phyloP scores from a whole-genome alignment of 2,113 vertebrate species.

The Centropus unirufus region DNA sequence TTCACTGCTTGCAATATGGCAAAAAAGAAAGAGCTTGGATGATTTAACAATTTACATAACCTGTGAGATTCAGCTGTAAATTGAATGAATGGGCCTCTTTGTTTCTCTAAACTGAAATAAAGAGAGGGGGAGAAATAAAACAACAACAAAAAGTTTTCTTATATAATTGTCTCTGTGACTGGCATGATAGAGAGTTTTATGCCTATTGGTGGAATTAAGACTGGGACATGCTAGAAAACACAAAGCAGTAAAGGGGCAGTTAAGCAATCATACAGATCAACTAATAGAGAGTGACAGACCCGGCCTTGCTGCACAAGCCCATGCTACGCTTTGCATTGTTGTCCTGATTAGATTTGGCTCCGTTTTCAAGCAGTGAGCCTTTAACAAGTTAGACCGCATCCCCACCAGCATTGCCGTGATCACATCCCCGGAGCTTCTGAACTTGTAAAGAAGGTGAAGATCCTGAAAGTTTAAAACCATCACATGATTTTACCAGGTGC shows the following conservation, averaged over 20 bases:
- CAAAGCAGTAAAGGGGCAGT: neutral
- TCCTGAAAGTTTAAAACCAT: accelerated
- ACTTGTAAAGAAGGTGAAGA: neutral
- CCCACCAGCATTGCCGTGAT: neutral
- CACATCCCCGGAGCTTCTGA: neutral
- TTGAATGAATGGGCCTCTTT: slow-evolving; percentile 38
- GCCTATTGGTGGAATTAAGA: slow-evolving; percentile 1
- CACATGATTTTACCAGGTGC: accelerated
- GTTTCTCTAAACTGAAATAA: slow-evolving; percentile 17
- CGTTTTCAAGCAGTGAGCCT: neutral
- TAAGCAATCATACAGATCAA: neutral
- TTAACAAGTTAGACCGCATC: neutral
- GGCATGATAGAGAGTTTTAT: slow-evolving; percentile 12
- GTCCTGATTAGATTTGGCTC: neutral
- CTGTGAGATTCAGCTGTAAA: slow-evolving; percentile 49
- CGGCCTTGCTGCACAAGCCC: neutral
- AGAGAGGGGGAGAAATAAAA: neutral
- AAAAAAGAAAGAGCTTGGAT: slow-evolving; percentile 56
- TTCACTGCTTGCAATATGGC: slow-evolving; percentile 46
- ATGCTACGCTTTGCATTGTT: neutral
- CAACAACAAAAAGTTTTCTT: neutral
- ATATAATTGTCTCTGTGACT: slow-evolving; percentile 14
- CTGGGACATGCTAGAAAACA: neutral
- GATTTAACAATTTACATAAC: slow-evolving; percentile 72
- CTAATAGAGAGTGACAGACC: slow-evolving; percentile 15